A percentile compares a stretch with the other conserved stretches of the same genome.
phyloP scores from a whole-genome alignment of 2,113 vertebrate species.

The Oophaga pumilio region DNA sequence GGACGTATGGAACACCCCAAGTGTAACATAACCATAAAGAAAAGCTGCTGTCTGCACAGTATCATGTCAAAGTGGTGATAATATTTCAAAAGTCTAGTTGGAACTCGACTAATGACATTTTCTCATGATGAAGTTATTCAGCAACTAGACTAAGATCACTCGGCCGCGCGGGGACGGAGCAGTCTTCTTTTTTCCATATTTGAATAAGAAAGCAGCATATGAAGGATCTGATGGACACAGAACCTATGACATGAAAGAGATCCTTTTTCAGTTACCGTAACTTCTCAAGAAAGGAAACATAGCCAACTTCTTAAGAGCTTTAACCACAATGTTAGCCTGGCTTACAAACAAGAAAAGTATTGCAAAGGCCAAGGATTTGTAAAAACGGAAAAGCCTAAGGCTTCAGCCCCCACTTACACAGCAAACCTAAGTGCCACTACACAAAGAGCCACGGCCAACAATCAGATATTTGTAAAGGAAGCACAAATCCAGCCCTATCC shows the following conservation, averaged over 20 bases:
- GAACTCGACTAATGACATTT: conserved; percentile 48
- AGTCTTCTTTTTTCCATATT: neutral
- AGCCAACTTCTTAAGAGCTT: neutral
- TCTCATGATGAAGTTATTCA: conserved; percentile 47
- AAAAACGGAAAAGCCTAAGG: neutral
- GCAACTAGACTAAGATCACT: conserved; percentile 29
- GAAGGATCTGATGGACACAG: neutral
- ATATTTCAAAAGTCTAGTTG: conserved; percentile 39
- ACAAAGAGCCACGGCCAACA: neutral
- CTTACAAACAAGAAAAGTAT: neutral
- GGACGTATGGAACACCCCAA: neutral
- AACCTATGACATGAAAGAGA: neutral
- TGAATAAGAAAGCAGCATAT: conserved; percentile 25
- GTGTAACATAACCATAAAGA: conserved; percentile 3
- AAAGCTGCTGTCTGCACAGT: conserved; percentile 4
- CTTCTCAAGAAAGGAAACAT: neutral
- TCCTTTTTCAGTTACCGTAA: neutral
- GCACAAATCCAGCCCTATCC: too few relatives aligned
- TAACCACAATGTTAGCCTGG: conserved; percentile 1
- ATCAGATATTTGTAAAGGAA: too few relatives aligned
- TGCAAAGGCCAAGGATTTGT: neutral
- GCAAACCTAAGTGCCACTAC: neutral
- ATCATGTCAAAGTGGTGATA: conserved; percentile 11
- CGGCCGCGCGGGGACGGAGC: neutral
- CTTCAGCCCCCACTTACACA: neutral